Percentiles rank a stretch among this genome's conserved stretches.
Conservation (phyloP, 2,797 vertebrate genomes). For the Paguma larvata region DNA sequence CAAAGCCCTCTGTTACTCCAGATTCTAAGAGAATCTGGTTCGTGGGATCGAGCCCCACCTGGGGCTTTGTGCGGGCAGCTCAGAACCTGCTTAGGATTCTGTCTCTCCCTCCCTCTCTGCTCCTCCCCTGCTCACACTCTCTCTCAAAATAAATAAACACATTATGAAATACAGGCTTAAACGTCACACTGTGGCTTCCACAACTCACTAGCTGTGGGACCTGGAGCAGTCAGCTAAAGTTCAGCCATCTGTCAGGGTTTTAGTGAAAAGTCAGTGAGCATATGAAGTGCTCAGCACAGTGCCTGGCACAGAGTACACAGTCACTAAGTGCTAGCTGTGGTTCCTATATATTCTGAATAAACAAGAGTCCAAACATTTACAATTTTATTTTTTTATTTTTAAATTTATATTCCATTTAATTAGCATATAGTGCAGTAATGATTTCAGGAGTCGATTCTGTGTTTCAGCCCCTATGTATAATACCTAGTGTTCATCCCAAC, state of each 20-base stretch:
- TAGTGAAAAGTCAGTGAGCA: background rate
- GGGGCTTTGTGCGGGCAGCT: no score
- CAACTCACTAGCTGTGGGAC: background rate
- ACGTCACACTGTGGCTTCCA: background rate
- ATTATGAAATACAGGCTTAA: background rate
- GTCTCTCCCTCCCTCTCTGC: no score
- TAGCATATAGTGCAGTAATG: no score
- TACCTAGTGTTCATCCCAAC: no score
- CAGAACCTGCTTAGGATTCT: no score
- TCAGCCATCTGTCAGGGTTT: background rate
- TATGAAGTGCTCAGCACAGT: background rate
- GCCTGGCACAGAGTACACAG: background rate
- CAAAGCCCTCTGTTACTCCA: conserved; percentile 2
- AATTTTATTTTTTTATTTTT: background rate
- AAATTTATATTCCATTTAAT: no score
- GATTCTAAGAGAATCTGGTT: background rate
- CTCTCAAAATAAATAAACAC: no score
- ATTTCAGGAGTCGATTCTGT: no score
- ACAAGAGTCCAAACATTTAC: background rate
- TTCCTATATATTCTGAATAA: background rate
- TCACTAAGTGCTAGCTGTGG: background rate
- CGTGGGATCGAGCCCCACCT: no score
- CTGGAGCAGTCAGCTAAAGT: background rate
- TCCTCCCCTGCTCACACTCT: no score
- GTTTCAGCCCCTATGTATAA: no score